phyloP scores from a whole-genome alignment of 2,113 vertebrate species.

The Hystrix cristata region DNA sequence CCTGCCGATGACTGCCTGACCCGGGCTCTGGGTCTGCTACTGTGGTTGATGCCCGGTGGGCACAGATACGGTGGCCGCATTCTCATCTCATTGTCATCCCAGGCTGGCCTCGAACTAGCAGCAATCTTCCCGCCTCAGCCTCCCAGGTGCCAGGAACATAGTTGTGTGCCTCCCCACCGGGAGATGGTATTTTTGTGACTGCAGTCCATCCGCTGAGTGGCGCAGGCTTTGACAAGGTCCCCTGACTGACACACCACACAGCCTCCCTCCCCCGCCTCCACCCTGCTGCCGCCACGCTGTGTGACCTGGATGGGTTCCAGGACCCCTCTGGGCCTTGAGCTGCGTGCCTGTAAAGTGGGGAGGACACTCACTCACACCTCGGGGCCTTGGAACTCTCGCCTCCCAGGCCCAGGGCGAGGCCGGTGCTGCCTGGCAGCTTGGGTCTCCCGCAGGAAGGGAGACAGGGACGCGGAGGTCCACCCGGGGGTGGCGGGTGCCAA shows the following conservation, averaged over 20 bases:
- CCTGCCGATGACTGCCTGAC: not conserved
- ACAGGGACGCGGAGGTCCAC: no score
- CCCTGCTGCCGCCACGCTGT: not conserved
- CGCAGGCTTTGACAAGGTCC: not conserved
- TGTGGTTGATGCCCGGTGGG: not conserved
- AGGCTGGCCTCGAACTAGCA: not conserved
- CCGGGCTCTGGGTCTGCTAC: not conserved
- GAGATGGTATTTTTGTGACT: not conserved
- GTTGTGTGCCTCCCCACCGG: not conserved
- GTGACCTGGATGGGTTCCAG: not conserved
- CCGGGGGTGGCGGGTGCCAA: not conserved
- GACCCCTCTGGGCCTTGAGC: not conserved
- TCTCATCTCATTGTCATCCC: not conserved
- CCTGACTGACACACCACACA: rapidly evolving
- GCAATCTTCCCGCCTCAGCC: not conserved
- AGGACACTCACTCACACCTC: not conserved
- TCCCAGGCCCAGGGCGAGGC: not conserved
- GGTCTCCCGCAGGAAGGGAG: not conserved
- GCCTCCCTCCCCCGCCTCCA: not conserved
- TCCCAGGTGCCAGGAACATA: not conserved
- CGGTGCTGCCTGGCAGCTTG: not conserved
- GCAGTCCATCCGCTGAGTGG: not conserved
- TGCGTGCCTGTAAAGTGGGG: not conserved
- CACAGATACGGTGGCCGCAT: not conserved
- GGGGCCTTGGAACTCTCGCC: not conserved